These are phyloP conservation scores for Heterodera filipjevi DNA, from an alignment of 2,888 invertebrate species.

Conservation along the genomic window DNA sequence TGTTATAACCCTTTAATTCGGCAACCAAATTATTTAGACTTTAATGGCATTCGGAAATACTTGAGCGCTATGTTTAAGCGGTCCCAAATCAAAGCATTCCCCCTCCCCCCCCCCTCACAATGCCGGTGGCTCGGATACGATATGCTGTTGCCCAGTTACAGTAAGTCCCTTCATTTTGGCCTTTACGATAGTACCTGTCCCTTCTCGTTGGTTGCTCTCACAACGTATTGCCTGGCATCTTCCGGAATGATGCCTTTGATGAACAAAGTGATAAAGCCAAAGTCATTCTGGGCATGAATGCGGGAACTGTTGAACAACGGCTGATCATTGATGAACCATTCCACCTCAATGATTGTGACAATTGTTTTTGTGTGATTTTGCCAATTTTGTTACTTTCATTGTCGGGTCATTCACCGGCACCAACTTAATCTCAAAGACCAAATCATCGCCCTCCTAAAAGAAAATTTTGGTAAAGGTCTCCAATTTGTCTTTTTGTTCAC, in stretches of 20 bases:
- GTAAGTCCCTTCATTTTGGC: background rate
- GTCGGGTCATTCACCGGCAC: constrained; percentile 96
- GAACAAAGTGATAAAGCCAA: constrained; percentile 77
- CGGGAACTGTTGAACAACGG: constrained; percentile 75
- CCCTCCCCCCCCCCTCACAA: no score
- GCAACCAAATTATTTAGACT: no score
- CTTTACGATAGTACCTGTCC: constrained; percentile 16
- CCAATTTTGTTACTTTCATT: constrained; percentile 71
- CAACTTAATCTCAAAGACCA: constrained; percentile 66
- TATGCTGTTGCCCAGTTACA: background rate
- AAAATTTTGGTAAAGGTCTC: no score
- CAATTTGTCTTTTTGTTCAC: constrained; percentile 26
- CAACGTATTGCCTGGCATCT: constrained; percentile 84
- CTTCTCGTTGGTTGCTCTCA: constrained; percentile 38
- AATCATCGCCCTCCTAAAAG: constrained; percentile 18
- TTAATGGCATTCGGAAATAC: no score
- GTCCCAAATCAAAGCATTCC: no score
- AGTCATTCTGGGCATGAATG: constrained; percentile 71
- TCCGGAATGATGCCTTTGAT: constrained; percentile 78
- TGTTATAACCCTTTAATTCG: no score
- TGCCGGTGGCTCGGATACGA: background rate
- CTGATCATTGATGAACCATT: constrained; percentile 94
- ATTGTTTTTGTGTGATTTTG: background rate
- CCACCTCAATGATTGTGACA: constrained; percentile 73
- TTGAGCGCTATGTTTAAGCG: no score